These are phyloP conservation scores for Lycaena phlaeas DNA, from an alignment of 2,888 invertebrate genomes.

Conservation along the genomic window DNA sequence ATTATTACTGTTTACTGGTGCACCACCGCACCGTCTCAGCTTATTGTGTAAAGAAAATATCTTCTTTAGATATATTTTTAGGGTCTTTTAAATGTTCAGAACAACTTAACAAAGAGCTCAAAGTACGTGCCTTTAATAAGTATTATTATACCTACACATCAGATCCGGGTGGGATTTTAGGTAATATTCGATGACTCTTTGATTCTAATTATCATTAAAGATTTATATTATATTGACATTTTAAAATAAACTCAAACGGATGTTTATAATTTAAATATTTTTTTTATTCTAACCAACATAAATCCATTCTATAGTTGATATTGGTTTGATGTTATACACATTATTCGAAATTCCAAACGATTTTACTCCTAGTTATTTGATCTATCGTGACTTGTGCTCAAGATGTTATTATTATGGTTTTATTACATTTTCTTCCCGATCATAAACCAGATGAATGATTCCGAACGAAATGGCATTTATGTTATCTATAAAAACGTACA, in stretches of 20 bases:
- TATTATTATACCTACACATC: no score
- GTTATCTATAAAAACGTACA: slow-evolving; percentile 5
- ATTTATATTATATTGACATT: slow-evolving; percentile 1
- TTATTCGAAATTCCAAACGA: slow-evolving; percentile 11
- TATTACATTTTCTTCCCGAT: slow-evolving; percentile 44
- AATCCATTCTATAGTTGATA: slow-evolving; percentile 11
- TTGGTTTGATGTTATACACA: not conserved
- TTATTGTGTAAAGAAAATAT: no score
- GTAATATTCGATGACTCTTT: not conserved
- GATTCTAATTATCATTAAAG: not conserved
- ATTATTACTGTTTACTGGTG: no score
- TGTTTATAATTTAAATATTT: not conserved
- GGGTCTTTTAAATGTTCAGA: no score
- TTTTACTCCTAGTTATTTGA: slow-evolving; percentile 10
- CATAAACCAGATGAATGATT: slow-evolving; percentile 36
- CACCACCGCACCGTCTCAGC: no score
- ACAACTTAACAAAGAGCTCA: no score
- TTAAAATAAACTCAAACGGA: not conserved
- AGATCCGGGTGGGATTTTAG: slow-evolving; percentile 6
- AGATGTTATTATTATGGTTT: slow-evolving; percentile 32
- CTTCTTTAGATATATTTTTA: no score
- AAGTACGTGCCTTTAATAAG: no score
- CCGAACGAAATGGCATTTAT: slow-evolving; percentile 32
- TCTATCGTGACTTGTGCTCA: slow-evolving; percentile 11
- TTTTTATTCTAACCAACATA: not conserved